phyloP scores from a whole-genome alignment of 2,888 invertebrate genomes.

The Ptilodon capucinus region DNA sequence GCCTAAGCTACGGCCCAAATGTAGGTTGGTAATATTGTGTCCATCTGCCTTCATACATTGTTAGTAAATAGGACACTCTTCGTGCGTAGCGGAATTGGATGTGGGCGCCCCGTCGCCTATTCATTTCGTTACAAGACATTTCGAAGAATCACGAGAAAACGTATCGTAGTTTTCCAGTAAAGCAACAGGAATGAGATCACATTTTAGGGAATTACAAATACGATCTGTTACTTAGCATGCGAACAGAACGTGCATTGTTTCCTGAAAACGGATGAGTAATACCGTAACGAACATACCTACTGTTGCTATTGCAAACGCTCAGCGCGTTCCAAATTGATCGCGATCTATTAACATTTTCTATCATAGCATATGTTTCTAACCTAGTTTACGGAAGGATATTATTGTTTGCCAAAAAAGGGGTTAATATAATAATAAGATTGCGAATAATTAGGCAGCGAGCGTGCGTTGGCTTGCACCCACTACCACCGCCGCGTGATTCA shows the following conservation, averaged over 20 bases:
- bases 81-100: slow-evolving; percentile 13
- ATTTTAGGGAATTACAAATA: slow-evolving; percentile 23
- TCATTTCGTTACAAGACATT: slow-evolving; percentile 26
- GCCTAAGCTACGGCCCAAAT: slow-evolving; percentile 3
- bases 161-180: slow-evolving; percentile 29
- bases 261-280: slow-evolving; percentile 17
- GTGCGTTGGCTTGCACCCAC: slow-evolving; percentile 10
- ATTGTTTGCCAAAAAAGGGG: slow-evolving; percentile 46
- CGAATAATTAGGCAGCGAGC: slow-evolving; percentile 19
- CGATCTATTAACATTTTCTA: slow-evolving; percentile 4
- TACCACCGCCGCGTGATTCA: slow-evolving; percentile 53
- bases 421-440: slow-evolving; percentile 35
- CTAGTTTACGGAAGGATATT: slow-evolving; percentile 42
- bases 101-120: slow-evolving; percentile 28
- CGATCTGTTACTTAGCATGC: slow-evolving; percentile 11
- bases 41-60: slow-evolving; percentile 20
- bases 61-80: slow-evolving; percentile 30
- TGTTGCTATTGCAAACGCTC: not conserved
- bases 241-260: slow-evolving; percentile 7
- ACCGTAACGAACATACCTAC: not conserved
- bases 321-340: not conserved
- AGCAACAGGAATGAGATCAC: slow-evolving; percentile 32
- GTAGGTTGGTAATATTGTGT: slow-evolving; percentile 13
- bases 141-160: slow-evolving; percentile 34
- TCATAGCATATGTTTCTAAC: slow-evolving; percentile 24